Evolutionary conservation across 2,113 vertebrate species (phyloP).

Genomic region (Tylochromis polylepis): DNA sequence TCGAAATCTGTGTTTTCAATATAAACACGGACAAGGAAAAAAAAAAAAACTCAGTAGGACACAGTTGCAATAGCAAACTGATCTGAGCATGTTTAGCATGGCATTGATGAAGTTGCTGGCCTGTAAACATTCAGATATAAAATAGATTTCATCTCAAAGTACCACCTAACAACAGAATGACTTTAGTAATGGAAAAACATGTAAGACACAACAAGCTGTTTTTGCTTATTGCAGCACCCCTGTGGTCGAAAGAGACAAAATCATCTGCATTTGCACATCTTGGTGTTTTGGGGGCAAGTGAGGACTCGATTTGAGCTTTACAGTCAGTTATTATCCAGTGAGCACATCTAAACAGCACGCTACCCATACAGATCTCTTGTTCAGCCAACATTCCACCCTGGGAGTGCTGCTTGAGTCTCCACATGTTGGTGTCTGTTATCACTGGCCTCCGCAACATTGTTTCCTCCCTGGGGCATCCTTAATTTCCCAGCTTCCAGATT

Average conservation of each 20-base stretch:
- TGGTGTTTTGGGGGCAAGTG: neutral
- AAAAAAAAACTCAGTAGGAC: neutral
- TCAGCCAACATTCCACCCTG: neutral
- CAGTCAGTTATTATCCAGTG: neutral
- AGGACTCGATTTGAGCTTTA: neutral
- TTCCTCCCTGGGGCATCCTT: fast-evolving
- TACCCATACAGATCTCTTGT: neutral
- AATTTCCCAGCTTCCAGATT: neutral
- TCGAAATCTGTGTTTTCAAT: neutral
- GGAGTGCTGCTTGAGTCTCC: neutral
- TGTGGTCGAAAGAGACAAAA: neutral
- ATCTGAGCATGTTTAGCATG: no score
- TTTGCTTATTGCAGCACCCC: neutral
- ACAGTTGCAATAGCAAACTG: neutral
- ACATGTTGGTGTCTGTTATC: neutral
- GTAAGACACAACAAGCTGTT: neutral
- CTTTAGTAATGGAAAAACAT: neutral
- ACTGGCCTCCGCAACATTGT: neutral
- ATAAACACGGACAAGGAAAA: neutral
- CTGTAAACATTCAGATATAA: neutral
- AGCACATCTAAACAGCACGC: no score
- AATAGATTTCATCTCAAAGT: neutral
- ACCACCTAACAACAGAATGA: neutral
- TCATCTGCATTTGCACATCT: neutral
- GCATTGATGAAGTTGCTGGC: no score